Percentiles rank a stretch among this genome's conserved stretches.
Evolutionary conservation across 2,888 invertebrate species (phyloP).

Genomic region (Lordiphosa fenestrarum): DNA sequence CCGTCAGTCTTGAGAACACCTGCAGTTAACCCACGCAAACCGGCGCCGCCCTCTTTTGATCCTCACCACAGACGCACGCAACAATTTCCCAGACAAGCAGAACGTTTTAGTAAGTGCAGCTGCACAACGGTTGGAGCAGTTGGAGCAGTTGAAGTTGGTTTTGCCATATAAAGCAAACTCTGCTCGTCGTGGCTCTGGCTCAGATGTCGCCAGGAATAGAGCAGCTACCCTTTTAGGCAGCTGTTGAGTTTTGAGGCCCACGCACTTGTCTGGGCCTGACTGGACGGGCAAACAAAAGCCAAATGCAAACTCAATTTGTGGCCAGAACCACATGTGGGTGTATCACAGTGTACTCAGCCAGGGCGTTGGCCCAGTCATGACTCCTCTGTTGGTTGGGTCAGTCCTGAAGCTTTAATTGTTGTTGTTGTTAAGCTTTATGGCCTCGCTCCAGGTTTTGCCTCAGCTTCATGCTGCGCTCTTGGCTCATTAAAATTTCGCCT

Average conservation of each 20-base stretch:
- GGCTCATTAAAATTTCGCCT: conserved; percentile 63
- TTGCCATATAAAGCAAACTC: conserved; percentile 61
- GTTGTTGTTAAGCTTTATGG: conserved; percentile 55
- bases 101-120: conserved; percentile 46
- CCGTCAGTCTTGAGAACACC: conserved; percentile 69
- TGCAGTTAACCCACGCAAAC: conserved; percentile 56
- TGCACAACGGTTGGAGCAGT: conserved; percentile 30
- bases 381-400: background rate
- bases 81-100: conserved; percentile 37
- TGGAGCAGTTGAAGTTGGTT: background rate
- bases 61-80: conserved; percentile 12
- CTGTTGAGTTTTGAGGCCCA: conserved; percentile 46
- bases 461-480: conserved; percentile 20
- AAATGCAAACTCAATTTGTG: conserved; percentile 57
- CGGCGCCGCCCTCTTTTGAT: conserved; percentile 10
- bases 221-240: conserved; percentile 49
- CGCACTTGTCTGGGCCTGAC: conserved; percentile 57
- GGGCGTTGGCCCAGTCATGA: conserved; percentile 32
- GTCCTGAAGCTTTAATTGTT: conserved; percentile 34
- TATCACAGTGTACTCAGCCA: background rate
- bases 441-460: conserved; percentile 21
- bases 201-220: conserved; percentile 60
- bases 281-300: conserved; percentile 44
- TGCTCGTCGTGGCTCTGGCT: conserved; percentile 41
- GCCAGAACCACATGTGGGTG: conserved; percentile 21